Conservation (phyloP, 2,888 invertebrate species). For the Theodoxus fluviatilis region DNA sequence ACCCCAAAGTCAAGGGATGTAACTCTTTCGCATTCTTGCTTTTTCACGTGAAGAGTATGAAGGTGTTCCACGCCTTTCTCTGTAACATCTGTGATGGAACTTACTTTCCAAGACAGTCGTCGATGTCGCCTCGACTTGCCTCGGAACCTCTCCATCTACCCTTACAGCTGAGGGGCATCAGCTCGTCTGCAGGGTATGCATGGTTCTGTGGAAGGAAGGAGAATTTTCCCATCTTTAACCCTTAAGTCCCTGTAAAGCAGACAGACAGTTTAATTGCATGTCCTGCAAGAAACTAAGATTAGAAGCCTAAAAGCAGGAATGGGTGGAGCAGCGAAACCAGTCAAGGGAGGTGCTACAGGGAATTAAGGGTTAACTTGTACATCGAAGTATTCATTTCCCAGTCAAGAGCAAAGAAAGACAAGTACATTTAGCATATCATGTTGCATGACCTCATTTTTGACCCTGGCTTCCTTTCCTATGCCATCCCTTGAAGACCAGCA, state of each 20-base stretch:
- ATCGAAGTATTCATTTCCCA: too few species aligned
- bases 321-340: neutral
- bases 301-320: neutral
- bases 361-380: too few species aligned
- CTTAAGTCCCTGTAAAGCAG: neutral
- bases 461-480: too few species aligned
- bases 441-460: too few species aligned
- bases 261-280: neutral
- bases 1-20: neutral
- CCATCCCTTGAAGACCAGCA: too few species aligned
- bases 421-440: too few species aligned
- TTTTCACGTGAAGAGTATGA: neutral
- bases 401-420: too few species aligned
- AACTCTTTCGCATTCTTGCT: neutral
- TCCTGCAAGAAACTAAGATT: neutral
- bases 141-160: slow-evolving; percentile 90
- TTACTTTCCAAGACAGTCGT: slow-evolving; percentile 96
- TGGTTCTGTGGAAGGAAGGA: slow-evolving; percentile 70
- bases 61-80: too few species aligned
- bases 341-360: too few species aligned
- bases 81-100: too few species aligned
- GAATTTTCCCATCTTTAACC: neutral
- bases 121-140: slow-evolving; percentile 92
- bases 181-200: slow-evolving; percentile 97
- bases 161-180: slow-evolving; percentile 95